A percentile compares a stretch with the other conserved stretches of the same genome.
Evolutionary conservation across 92 coral and sea anemone species (phyloP).

Genomic region (Isaurus tuberculatus): DNA sequence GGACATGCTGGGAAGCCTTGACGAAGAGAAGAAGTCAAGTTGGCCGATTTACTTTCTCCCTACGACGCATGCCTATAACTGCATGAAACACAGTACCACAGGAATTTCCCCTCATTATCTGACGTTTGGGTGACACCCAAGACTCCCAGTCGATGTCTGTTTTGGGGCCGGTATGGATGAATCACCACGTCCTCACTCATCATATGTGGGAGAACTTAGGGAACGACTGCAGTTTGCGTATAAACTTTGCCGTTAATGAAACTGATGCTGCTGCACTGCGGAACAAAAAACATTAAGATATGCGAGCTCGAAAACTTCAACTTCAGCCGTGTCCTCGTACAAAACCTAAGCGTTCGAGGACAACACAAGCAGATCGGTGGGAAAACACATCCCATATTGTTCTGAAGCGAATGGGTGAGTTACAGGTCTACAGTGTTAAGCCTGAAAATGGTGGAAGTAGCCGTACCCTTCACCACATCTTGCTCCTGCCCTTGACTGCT

Average conservation of each 20-base stretch:
- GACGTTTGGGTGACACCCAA: constrained; percentile 42
- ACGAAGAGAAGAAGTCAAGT: constrained; percentile 14
- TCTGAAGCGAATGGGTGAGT: constrained; percentile 14
- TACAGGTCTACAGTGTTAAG: constrained; percentile 23
- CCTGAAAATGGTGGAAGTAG: constrained; percentile 21
- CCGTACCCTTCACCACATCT: constrained; percentile 35
- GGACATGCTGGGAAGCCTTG: constrained; percentile 3
- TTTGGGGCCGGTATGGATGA: background rate
- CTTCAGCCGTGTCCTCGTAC: constrained; percentile 39
- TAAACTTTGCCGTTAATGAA: constrained; percentile 3
- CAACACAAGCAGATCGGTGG: constrained; percentile 35
- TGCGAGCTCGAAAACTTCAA: background rate
- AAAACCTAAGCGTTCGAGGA: constrained; percentile 29
- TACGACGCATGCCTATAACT: constrained; percentile 38
- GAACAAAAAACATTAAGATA: constrained; percentile 12
- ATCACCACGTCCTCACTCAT: constrained; percentile 8
- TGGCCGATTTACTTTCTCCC: constrained; percentile 4
- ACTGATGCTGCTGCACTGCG: constrained; percentile 4
- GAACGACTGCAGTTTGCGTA: constrained; percentile 16
- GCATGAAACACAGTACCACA: constrained; percentile 19
- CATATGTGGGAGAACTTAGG: constrained; percentile 35
- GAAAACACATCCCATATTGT: constrained; percentile 15
- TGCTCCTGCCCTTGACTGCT: constrained; percentile 37
- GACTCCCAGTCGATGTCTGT: constrained; percentile 9
- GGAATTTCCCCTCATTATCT: constrained; percentile 46